These are phyloP conservation scores for Formica exsecta DNA, from an alignment of 1,140 invertebrate species.

Conservation along the genomic window DNA sequence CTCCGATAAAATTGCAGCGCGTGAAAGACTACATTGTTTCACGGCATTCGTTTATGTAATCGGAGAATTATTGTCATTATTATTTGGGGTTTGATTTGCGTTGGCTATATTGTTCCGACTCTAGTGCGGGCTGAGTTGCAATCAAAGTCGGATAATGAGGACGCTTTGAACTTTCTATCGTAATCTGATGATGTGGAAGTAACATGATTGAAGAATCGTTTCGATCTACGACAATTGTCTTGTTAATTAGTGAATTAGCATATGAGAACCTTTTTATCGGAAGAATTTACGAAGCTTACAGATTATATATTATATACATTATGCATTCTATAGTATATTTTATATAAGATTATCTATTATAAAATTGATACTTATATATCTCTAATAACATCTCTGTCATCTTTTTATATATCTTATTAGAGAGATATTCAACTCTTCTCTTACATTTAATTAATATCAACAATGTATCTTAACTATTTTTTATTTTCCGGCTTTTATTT, in stretches of 20 bases:
- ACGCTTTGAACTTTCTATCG: slow-evolving; percentile 7
- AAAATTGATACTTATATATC: neutral
- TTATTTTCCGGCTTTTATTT: no score
- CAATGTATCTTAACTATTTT: no score
- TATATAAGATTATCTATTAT: neutral
- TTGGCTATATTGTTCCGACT: neutral
- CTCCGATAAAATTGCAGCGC: slow-evolving; percentile 27
- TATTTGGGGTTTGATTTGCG: slow-evolving; percentile 10
- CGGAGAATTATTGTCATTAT: slow-evolving; percentile 28
- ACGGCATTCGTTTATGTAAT: slow-evolving; percentile 40
- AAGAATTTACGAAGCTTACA: neutral
- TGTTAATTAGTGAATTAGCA: neutral
- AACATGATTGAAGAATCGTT: slow-evolving; percentile 9
- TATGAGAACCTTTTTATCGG: neutral
- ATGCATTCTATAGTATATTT: no score
- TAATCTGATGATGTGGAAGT: slow-evolving; percentile 25
- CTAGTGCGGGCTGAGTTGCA: neutral
- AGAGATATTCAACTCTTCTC: neutral
- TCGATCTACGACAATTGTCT: slow-evolving; percentile 13
- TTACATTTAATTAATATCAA: neutral
- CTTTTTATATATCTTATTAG: neutral
- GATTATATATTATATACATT: neutral
- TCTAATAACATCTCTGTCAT: neutral
- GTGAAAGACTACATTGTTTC: slow-evolving; percentile 33
- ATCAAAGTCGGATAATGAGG: slow-evolving; percentile 14